A percentile compares a stretch with the other conserved stretches of the same genome.
Conservation (phyloP, 2,797 vertebrate genomes). For the Alca torda region DNA sequence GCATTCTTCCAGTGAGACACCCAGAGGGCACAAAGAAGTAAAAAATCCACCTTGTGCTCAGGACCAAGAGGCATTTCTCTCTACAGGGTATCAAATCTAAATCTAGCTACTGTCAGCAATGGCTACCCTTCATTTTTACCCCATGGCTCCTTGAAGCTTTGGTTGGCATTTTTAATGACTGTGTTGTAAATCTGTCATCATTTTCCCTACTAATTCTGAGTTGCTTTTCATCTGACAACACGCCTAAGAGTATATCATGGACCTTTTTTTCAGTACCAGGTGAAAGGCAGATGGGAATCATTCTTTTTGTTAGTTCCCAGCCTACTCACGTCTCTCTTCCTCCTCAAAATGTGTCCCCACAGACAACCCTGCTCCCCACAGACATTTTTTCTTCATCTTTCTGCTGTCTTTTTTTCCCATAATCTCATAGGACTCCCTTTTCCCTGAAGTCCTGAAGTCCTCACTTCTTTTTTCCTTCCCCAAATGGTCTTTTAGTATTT, state of each 20-base stretch:
- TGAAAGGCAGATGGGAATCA: slow-evolving; percentile 7
- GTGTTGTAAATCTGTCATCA: not conserved
- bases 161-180: not conserved
- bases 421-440: not conserved
- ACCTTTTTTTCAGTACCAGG: not conserved
- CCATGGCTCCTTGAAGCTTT: not conserved
- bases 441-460: not conserved
- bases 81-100: not conserved
- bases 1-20: not conserved
- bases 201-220: not conserved
- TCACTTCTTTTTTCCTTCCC: not conserved
- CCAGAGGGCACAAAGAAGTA: not conserved
- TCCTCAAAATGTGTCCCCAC: not conserved
- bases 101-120: not conserved
- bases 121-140: not conserved
- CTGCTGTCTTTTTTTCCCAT: not conserved
- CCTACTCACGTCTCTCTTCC: not conserved
- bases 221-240: slow-evolving; percentile 9
- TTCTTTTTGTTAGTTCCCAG: not conserved
- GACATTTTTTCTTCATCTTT: not conserved
- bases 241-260: not conserved
- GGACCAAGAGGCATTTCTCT: not conserved
- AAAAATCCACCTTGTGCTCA: not conserved
- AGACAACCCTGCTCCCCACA: not conserved
- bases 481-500: not conserved